Base-by-base conservation (phyloP, 2,797 vertebrate genomes). In the Cuniculus paca region DNA sequence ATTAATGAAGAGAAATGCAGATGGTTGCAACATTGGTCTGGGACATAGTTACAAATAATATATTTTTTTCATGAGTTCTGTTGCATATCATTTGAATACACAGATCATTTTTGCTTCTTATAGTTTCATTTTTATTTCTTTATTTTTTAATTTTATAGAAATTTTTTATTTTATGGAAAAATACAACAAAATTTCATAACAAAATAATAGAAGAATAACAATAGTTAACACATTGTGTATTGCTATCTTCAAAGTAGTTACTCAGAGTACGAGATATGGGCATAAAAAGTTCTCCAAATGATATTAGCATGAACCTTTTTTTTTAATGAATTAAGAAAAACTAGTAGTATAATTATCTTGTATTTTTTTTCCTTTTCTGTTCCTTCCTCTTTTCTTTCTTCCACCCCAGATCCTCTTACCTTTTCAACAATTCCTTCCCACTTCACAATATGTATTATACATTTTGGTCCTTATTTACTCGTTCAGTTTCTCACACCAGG, bases 11-110 rank as follows among this genome's bases (percentile, higher is more conserved):
- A 65, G 13, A 89, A 84, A 78, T 90, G 17, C 28, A 36, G 60
- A 65, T 94, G 2, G 12, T 78, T 82, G 56, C 94, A 94, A 28
- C 75, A 54, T 42, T 88, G 63, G 83, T 95, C 12, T 93, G 22
- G 31, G 31, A 80, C 12, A 89, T 78, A 65, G 8, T 91, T 94
- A 54, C 50, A 70, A 65, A 72, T 84, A 78, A 54, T 78, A 65
- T 36, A 74, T 58, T 56, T 93, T 93, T 94, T 65, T 90, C 50
- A 70, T 82, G 77, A 79, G 36, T 83, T 91, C 34, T 39, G 7
- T 83, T 94, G 31, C 17, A 9, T 61, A 45, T 91, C 3, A 39
- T 95, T 96, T 58, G 9, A 77, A 54, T 78, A 19, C 28, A 45
- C 17, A 13, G 12, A 65, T 82, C 1, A 58, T 60, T 61, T 96